A percentile compares a stretch with the other conserved stretches of the same genome.
phyloP scores from a whole-genome alignment of 1,140 invertebrate genomes.

The Drosophila equinoxialis region DNA sequence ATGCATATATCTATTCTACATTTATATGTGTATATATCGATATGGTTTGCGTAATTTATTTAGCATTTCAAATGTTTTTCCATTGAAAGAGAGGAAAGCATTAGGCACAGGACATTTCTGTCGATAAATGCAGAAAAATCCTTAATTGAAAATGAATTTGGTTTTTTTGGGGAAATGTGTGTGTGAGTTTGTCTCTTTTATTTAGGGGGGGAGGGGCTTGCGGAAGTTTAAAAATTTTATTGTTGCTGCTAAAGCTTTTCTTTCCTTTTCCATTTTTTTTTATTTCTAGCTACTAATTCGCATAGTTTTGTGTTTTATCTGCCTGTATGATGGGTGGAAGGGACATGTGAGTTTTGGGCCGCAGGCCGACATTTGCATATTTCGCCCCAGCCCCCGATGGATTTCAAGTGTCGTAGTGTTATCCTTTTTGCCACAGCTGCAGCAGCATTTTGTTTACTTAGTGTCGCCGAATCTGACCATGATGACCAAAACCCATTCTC shows the following conservation, averaged over 20 bases:
- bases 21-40: slow-evolving; percentile 29
- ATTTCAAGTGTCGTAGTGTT: slow-evolving; percentile 45
- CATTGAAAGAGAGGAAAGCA: slow-evolving; percentile 38
- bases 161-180: neutral
- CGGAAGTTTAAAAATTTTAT: slow-evolving; percentile 32
- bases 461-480: slow-evolving; percentile 72
- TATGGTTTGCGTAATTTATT: slow-evolving; percentile 69
- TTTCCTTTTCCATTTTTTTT: slow-evolving; percentile 9
- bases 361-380: slow-evolving; percentile 66
- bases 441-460: slow-evolving; percentile 66
- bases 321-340: slow-evolving; percentile 45
- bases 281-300: slow-evolving; percentile 69
- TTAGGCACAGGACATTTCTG: slow-evolving; percentile 55
- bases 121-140: slow-evolving; percentile 78
- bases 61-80: slow-evolving; percentile 70
- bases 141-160: slow-evolving; percentile 81
- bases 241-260: slow-evolving; percentile 26
- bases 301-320: slow-evolving; percentile 77
- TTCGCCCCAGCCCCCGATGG: slow-evolving; percentile 39
- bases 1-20: neutral
- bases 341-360: slow-evolving; percentile 13
- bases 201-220: neutral
- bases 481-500: slow-evolving; percentile 6
- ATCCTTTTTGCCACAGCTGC: slow-evolving; percentile 72
- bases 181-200: too few relatives aligned